phyloP scores from a whole-genome alignment of 2,888 invertebrate species.

The Oligia latruncula region DNA sequence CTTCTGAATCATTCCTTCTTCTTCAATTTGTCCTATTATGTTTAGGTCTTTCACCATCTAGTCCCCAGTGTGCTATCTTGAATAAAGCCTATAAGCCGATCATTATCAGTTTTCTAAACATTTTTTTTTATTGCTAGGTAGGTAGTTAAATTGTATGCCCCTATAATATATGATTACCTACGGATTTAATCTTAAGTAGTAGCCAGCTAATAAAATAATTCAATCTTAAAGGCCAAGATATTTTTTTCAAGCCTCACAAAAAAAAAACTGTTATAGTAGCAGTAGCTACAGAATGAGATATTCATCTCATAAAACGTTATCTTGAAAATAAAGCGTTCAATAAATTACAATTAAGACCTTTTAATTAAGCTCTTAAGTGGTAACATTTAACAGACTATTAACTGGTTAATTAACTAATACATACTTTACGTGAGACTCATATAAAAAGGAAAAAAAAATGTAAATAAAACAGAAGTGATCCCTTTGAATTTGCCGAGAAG shows the following conservation, averaged over 20 bases:
- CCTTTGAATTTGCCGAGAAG: conserved; percentile 17
- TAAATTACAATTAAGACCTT: conserved; percentile 46
- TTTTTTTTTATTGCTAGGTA: background rate
- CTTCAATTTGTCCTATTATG: background rate
- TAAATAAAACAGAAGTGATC: background rate
- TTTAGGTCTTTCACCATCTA: background rate
- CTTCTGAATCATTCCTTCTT: background rate
- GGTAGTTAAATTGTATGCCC: background rate
- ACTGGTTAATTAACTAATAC: conserved; percentile 32
- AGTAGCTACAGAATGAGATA: conserved; percentile 27
- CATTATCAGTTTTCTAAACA: background rate
- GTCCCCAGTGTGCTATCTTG: background rate
- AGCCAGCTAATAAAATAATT: background rate
- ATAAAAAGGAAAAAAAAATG: background rate
- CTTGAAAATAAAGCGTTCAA: conserved; percentile 34
- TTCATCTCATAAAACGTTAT: conserved; percentile 35
- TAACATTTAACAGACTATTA: conserved; percentile 34
- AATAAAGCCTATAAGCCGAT: background rate
- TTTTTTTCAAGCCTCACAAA: background rate
- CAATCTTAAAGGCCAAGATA: background rate
- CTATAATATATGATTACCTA: background rate
- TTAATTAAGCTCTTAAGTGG: conserved; percentile 45
- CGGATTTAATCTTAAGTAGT: background rate
- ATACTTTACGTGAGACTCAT: conserved; percentile 3
- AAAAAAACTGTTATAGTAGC: background rate